A percentile compares a stretch with the other conserved stretches of the same genome.
phyloP scores from a whole-genome alignment of 1,140 invertebrate species.

The Aleiodes sp. region DNA sequence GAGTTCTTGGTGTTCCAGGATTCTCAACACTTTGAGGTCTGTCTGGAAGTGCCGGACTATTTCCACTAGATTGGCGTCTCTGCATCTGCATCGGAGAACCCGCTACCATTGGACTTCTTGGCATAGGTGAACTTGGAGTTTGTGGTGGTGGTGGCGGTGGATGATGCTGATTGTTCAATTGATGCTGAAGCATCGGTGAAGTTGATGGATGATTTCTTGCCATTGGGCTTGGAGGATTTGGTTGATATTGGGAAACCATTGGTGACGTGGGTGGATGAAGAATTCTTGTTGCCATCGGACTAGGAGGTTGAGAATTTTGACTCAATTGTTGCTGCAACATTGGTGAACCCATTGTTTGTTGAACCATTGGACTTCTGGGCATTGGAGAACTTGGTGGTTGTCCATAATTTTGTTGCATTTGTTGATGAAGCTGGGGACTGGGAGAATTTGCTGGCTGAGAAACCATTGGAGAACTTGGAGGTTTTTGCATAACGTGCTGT shows the following conservation, averaged over 20 bases:
- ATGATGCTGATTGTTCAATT: conserved; percentile 55
- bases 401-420: conserved; percentile 65
- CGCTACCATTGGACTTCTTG: conserved; percentile 65
- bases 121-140: conserved; percentile 66
- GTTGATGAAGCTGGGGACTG: conserved; percentile 67
- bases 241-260: conserved; percentile 62
- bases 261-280: conserved; percentile 62
- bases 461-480: conserved; percentile 68
- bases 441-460: conserved; percentile 68
- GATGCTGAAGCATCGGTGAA: conserved; percentile 63
- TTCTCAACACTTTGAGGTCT: conserved; percentile 70
- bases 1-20: conserved; percentile 67
- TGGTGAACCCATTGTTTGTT: conserved; percentile 66
- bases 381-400: conserved; percentile 74
- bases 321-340: conserved; percentile 66
- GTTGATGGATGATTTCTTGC: conserved; percentile 58
- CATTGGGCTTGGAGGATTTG: conserved; percentile 60
- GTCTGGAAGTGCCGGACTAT: conserved; percentile 69
- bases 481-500: conserved; percentile 65
- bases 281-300: conserved; percentile 59
- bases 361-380: conserved; percentile 71
- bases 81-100: conserved; percentile 69
- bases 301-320: conserved; percentile 62
- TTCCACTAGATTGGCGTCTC: conserved; percentile 66
- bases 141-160: conserved; percentile 53